phyloP scores from a whole-genome alignment of 1,140 invertebrate species.

The Druon quercuslanigerum region DNA sequence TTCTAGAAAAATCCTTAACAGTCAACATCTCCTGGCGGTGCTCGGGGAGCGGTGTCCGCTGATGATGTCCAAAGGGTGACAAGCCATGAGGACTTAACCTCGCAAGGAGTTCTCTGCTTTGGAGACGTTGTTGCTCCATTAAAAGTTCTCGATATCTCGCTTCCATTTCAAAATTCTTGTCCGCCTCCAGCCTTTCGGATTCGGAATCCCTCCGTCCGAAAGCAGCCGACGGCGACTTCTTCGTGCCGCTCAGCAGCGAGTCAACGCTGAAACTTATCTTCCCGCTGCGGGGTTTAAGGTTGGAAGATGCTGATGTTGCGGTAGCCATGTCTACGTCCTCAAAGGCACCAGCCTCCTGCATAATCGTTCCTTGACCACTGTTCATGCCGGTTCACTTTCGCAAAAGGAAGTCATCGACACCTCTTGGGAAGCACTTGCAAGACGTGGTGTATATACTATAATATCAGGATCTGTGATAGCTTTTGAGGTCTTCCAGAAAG shows the following conservation, averaged over 20 bases:
- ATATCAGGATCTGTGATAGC: conserved; percentile 47
- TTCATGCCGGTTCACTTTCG: conserved; percentile 53
- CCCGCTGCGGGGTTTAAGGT: conserved; percentile 69
- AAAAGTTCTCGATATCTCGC: conserved; percentile 66
- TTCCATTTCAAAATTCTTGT: conserved; percentile 64
- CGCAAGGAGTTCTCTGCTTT: conserved; percentile 66
- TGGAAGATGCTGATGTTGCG: conserved; percentile 68
- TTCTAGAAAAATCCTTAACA: conserved; percentile 68
- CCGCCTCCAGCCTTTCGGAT: conserved; percentile 50
- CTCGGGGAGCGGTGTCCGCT: conserved; percentile 45
- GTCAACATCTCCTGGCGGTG: conserved; percentile 64
- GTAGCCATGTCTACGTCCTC: conserved; percentile 71
- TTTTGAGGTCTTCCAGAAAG: neutral
- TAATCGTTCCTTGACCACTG: conserved; percentile 62
- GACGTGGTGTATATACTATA: neutral
- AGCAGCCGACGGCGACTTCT: conserved; percentile 57
- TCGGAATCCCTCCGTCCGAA: conserved; percentile 37
- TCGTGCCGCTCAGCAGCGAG: conserved; percentile 70
- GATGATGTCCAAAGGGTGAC: conserved; percentile 51
- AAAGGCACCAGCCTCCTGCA: conserved; percentile 61
- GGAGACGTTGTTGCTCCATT: conserved; percentile 68
- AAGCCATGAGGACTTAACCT: conserved; percentile 65
- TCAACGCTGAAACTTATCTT: conserved; percentile 75
- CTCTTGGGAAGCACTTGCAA: neutral
- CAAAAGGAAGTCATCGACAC: conserved; percentile 35